These are phyloP conservation scores for Prinia subflava DNA, from an alignment of 2,113 vertebrate species.

Conservation along the genomic window DNA sequence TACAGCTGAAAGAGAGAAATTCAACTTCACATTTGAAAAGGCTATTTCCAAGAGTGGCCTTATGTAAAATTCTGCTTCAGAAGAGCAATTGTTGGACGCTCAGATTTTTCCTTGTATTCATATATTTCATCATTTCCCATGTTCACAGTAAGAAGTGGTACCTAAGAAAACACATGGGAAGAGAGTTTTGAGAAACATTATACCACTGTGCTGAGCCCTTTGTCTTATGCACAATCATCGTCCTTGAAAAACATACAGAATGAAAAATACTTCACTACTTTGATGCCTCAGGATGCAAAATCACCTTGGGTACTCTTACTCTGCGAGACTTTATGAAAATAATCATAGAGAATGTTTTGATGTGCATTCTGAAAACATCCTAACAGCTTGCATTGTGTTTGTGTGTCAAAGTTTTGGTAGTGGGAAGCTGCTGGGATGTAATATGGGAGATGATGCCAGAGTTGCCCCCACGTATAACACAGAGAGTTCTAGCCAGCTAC, in stretches of 20 bases:
- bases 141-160: background rate
- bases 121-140: background rate
- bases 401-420: background rate
- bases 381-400: background rate
- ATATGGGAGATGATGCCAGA: background rate
- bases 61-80: background rate
- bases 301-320: background rate
- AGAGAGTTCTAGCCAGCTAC: background rate
- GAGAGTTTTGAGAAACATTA: background rate
- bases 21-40: background rate
- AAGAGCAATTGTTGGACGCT: background rate
- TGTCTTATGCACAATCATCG: background rate
- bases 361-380: background rate
- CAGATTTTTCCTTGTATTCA: background rate
- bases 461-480: background rate
- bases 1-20: background rate
- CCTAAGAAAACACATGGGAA: background rate
- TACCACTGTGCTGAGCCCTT: background rate
- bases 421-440: background rate
- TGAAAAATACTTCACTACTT: background rate
- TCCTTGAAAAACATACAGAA: background rate
- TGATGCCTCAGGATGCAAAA: background rate
- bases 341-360: background rate
- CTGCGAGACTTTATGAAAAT: background rate
- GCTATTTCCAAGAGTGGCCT: background rate